Percentiles rank a stretch among this genome's conserved stretches.
Evolutionary conservation across 2,888 invertebrate species (phyloP).

Genomic region (Chrysolina oricalcia): DNA sequence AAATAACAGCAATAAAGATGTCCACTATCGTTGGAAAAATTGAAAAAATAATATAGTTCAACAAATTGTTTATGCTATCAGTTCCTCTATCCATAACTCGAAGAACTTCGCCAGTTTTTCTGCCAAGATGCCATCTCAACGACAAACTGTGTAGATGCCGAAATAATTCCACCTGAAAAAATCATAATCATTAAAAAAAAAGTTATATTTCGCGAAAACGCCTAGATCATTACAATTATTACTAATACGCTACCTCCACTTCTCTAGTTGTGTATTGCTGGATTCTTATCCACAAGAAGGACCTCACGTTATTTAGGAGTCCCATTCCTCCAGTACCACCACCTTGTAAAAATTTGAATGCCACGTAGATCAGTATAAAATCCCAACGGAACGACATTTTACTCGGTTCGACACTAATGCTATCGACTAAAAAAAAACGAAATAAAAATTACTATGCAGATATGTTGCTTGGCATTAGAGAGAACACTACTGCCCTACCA

Average conservation of each 20-base stretch:
- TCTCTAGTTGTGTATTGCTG: constrained; percentile 97
- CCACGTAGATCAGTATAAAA: constrained; percentile 88
- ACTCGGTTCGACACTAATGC: constrained; percentile 72
- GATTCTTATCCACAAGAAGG: constrained; percentile 95
- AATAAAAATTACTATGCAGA: constrained; percentile 13
- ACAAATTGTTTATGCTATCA: constrained; percentile 93
- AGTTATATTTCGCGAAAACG: too few species aligned
- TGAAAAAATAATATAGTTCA: constrained; percentile 94
- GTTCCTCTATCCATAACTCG: constrained; percentile 98
- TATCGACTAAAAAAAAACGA: constrained; percentile 81
- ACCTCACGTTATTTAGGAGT: constrained; percentile 90
- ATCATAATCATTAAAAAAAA: not conserved
- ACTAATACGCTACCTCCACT: constrained; percentile 78
- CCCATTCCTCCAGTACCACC: constrained; percentile 96
- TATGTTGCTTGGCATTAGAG: not conserved
- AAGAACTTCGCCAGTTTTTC: constrained; percentile 98
- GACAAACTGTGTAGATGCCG: constrained; percentile 92
- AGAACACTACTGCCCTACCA: too few species aligned
- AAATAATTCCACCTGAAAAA: constrained; percentile 83
- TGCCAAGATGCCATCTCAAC: constrained; percentile 93
- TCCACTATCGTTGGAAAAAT: constrained; percentile 95
- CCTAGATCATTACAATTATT: not conserved
- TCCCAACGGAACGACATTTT: constrained; percentile 87
- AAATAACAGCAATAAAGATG: constrained; percentile 92
- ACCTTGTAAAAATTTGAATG: constrained; percentile 94